phyloP scores from a whole-genome alignment of 2,113 vertebrate genomes.

The Theristicus caerulescens region DNA sequence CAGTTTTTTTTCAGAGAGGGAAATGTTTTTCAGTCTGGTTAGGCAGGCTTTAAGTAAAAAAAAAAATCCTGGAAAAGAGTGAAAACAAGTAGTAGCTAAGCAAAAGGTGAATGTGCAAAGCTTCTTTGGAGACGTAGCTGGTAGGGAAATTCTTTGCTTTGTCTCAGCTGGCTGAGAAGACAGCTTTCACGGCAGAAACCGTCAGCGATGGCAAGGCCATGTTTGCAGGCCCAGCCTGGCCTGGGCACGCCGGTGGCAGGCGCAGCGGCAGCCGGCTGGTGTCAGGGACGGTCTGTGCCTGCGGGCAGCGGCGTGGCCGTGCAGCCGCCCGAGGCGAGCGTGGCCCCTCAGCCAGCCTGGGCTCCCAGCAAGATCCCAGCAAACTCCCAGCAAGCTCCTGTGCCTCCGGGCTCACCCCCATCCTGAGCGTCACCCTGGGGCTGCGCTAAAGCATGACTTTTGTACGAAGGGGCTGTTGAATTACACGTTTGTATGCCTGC shows the following conservation, averaged over 20 bases:
- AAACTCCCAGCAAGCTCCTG: neutral
- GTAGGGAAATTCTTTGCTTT: neutral
- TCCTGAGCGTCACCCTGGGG: rapidly evolving
- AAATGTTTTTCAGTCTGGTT: neutral
- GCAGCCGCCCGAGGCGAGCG: rapidly evolving
- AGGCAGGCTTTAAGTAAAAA: neutral
- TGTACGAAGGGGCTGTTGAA: rapidly evolving
- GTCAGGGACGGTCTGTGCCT: neutral
- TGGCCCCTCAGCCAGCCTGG: rapidly evolving
- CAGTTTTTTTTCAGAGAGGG: neutral
- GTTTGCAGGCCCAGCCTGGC: neutral
- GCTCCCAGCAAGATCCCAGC: neutral
- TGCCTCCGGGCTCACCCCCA: rapidly evolving
- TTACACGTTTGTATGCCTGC: neutral
- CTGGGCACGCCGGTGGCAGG: rapidly evolving
- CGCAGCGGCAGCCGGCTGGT: neutral
- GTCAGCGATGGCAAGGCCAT: neutral
- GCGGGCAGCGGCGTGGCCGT: neutral
- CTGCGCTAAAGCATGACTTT: neutral
- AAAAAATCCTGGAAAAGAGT: neutral
- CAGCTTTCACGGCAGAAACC: neutral
- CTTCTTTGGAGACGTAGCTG: neutral
- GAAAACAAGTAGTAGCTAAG: neutral
- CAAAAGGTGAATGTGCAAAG: neutral
- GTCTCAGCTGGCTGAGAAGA: neutral